These are phyloP conservation scores for Megalops cyprinoides DNA, from an alignment of 2,797 vertebrate species.

Conservation along the genomic window DNA sequence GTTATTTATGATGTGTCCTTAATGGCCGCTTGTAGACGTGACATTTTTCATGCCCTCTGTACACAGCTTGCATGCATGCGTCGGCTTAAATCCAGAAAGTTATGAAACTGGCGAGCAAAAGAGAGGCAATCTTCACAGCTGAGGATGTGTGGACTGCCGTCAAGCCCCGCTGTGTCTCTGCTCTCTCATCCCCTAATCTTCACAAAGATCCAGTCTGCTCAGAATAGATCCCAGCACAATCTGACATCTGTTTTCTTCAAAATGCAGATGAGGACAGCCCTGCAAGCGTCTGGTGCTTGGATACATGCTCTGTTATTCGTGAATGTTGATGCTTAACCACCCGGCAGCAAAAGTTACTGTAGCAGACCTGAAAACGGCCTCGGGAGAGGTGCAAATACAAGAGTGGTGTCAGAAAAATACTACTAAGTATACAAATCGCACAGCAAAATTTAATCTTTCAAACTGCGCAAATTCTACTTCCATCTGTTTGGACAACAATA, in stretches of 20 bases:
- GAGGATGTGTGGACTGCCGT: not conserved
- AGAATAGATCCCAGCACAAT: not conserved
- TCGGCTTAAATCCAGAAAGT: not conserved
- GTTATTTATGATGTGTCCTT: not conserved
- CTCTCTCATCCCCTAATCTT: not conserved
- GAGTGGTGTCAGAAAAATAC: too few species aligned
- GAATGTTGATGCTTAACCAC: too few species aligned
- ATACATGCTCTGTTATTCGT: not conserved
- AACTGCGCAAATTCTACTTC: too few species aligned
- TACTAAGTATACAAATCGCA: too few species aligned
- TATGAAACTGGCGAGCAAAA: slow-evolving; percentile 1
- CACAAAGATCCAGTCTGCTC: not conserved
- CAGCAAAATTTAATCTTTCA: too few species aligned
- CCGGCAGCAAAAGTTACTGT: too few species aligned
- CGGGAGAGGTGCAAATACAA: too few species aligned
- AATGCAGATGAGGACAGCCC: not conserved
- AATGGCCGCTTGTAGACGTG: not conserved
- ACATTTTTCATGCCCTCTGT: not conserved
- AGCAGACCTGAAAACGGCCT: too few species aligned
- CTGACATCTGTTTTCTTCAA: not conserved
- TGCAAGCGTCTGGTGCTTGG: not conserved
- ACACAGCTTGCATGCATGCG: not conserved
- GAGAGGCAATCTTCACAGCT: not conserved
- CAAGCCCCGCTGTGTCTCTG: not conserved
- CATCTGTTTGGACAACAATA: too few species aligned